phyloP scores from a whole-genome alignment of 2,113 vertebrate genomes.

The Dipodomys ordii region DNA sequence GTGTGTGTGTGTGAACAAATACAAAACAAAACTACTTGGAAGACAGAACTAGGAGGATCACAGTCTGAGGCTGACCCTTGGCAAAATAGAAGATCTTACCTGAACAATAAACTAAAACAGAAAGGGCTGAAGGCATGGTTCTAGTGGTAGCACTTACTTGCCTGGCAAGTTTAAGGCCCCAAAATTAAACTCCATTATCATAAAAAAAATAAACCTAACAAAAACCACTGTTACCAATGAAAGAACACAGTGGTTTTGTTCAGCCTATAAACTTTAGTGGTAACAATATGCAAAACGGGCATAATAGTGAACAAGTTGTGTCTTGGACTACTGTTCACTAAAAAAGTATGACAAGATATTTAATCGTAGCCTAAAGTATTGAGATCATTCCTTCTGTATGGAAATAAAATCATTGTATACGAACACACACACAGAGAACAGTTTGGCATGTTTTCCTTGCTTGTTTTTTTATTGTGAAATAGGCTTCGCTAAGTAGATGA shows the following conservation, averaged over 20 bases:
- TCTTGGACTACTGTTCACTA: not conserved
- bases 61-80: too few relatives aligned
- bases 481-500: not conserved
- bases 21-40: too few relatives aligned
- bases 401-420: not conserved
- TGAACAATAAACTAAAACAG: too few relatives aligned
- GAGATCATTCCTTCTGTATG: not conserved
- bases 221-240: not conserved
- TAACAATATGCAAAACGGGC: not conserved
- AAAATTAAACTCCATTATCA: too few relatives aligned
- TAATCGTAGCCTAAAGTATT: not conserved
- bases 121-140: too few relatives aligned
- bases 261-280: not conserved
- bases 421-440: not conserved
- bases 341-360: not conserved
- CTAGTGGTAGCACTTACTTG: too few relatives aligned
- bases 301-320: not conserved
- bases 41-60: too few relatives aligned
- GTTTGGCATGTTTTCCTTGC: not conserved
- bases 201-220: too few relatives aligned
- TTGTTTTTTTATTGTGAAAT: conserved; percentile 42
- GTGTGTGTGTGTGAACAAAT: too few relatives aligned
- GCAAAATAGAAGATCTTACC: too few relatives aligned
- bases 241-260: not conserved
- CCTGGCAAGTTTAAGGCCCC: too few relatives aligned